phyloP scores from a whole-genome alignment of 2,888 invertebrate genomes.

The Pherbina coryleti region DNA sequence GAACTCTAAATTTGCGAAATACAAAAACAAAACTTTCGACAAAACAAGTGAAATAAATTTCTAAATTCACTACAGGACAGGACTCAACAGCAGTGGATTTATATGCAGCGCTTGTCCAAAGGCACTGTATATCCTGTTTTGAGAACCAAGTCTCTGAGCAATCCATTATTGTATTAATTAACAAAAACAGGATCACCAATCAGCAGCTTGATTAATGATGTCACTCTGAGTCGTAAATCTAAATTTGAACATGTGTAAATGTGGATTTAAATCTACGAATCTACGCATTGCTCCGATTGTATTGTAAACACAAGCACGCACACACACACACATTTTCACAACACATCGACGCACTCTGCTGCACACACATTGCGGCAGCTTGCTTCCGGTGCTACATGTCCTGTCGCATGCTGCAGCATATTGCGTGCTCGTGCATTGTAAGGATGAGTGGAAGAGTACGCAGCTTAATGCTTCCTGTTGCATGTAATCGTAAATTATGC shows the following conservation, averaged over 20 bases:
- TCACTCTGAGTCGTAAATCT: conserved; percentile 70
- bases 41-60: conserved; percentile 28
- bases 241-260: conserved; percentile 67
- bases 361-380: not conserved
- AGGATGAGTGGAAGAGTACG: conserved; percentile 24
- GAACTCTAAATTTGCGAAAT: conserved; percentile 19
- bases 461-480: conserved; percentile 26
- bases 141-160: conserved; percentile 52
- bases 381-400: conserved; percentile 13
- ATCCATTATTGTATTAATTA: conserved; percentile 71
- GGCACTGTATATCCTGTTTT: not conserved
- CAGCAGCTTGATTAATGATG: conserved; percentile 70
- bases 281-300: conserved; percentile 44
- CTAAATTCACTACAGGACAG: conserved; percentile 4
- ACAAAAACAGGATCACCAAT: conserved; percentile 71
- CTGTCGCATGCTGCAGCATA: conserved; percentile 25
- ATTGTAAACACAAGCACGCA: conserved; percentile 16
- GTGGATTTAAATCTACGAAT: conserved; percentile 61
- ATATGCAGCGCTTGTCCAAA: conserved; percentile 15
- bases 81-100: conserved; percentile 13
- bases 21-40: not conserved
- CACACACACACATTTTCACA: conserved; percentile 14
- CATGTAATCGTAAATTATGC: conserved; percentile 20
- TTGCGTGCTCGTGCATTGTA: not conserved
- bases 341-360: not conserved